Percentiles rank a stretch among this genome's conserved stretches.
Evolutionary conservation across 2,113 vertebrate genomes (phyloP).

Genomic region (Paraplagusia blochii): DNA sequence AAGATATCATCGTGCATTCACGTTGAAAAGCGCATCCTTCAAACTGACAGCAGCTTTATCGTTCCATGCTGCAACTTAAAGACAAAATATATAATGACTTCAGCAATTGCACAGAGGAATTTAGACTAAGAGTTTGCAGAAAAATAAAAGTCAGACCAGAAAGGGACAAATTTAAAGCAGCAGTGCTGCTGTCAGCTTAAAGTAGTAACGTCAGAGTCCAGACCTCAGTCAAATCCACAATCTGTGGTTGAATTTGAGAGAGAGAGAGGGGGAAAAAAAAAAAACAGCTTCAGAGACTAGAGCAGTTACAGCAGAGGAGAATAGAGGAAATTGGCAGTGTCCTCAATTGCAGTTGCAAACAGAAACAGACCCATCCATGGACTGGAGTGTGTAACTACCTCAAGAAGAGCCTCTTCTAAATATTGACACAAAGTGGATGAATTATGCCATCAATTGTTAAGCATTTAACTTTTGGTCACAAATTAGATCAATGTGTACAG

Average conservation of each 20-base stretch:
- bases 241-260: conserved; percentile 18
- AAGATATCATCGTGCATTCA: no score
- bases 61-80: conserved; percentile 1
- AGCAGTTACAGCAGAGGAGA: conserved; percentile 15
- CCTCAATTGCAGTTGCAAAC: conserved; percentile 16
- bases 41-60: no score
- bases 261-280: not conserved
- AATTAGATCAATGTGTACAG: conserved; percentile 25
- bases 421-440: conserved; percentile 22
- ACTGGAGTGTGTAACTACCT: conserved; percentile 9
- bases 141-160: conserved; percentile 15
- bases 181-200: conserved; percentile 14
- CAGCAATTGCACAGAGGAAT: conserved; percentile 7
- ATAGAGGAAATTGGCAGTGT: conserved; percentile 16
- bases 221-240: conserved; percentile 26
- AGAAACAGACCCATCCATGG: conserved; percentile 9
- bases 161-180: conserved; percentile 13
- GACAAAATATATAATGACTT: conserved; percentile 10
- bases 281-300: conserved; percentile 16
- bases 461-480: conserved; percentile 21
- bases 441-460: conserved; percentile 34
- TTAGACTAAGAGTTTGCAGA: conserved; percentile 1
- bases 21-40: no score
- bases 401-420: conserved; percentile 9
- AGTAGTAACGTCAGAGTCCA: conserved; percentile 9